phyloP scores from a whole-genome alignment of 1,140 invertebrate genomes.

The Aporrectodea caliginosa region DNA sequence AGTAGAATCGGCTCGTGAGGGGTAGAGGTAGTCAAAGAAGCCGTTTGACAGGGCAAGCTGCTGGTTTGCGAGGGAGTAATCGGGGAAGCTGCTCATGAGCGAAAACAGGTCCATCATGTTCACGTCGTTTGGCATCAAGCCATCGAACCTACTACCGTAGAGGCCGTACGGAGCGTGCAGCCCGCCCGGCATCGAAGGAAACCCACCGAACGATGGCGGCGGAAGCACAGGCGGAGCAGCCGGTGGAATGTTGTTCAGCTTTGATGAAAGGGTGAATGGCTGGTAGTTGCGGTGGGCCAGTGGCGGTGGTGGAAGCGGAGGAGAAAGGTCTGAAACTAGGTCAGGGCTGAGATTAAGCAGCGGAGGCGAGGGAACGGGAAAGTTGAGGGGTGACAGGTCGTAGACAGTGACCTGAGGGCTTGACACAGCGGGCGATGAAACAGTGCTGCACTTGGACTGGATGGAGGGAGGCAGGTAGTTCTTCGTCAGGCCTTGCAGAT shows the following conservation, averaged over 20 bases:
- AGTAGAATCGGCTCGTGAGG: background rate
- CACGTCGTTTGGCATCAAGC: constrained; percentile 2
- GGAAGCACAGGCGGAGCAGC: background rate
- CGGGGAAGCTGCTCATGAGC: background rate
- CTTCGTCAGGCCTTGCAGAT: constrained; percentile 1
- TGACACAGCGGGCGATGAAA: background rate
- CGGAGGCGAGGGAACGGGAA: background rate
- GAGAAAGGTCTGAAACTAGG: background rate
- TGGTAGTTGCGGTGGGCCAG: constrained; percentile 12
- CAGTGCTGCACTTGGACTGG: background rate
- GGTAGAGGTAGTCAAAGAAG: background rate
- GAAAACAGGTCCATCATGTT: constrained; percentile 21
- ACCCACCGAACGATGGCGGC: background rate
- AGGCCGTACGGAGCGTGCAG: background rate
- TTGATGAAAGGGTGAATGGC: constrained; percentile 18
- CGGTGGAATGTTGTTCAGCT: constrained; percentile 1
- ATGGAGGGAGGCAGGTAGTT: background rate
- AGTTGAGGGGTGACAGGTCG: constrained; percentile 20
- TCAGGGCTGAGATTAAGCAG: background rate
- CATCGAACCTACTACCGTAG: constrained; percentile 8
- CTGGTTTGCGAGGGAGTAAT: background rate
- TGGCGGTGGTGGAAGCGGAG: constrained; percentile 1
- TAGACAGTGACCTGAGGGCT: constrained; percentile 5
- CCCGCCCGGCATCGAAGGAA: background rate
- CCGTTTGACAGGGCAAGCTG: background rate